These are phyloP conservation scores for Papilio demoleus DNA, from an alignment of 2,888 invertebrate genomes.

Conservation along the genomic window DNA sequence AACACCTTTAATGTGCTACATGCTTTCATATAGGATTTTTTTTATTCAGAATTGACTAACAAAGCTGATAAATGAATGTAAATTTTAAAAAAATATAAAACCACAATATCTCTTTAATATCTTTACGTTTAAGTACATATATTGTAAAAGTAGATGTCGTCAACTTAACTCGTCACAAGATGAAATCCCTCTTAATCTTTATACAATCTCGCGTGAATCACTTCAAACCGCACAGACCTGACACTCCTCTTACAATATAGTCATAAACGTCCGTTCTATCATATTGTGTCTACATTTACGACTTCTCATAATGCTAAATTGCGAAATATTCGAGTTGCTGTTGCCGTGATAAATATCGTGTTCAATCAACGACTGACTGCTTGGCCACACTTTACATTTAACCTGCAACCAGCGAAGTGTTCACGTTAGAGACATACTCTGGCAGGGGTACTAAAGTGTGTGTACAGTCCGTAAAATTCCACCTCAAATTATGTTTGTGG, in stretches of 20 bases:
- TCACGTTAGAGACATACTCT: no score
- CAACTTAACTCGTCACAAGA: conserved; percentile 4
- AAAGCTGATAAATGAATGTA: no score
- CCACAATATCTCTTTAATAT: no score
- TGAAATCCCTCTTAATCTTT: conserved; percentile 20
- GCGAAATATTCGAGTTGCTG: no score
- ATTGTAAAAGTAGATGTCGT: conserved; percentile 18
- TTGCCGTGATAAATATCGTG: no score
- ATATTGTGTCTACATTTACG: not conserved
- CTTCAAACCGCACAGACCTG: conserved; percentile 7
- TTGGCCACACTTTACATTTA: no score
- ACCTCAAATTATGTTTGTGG: not conserved
- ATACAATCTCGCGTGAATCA: not conserved
- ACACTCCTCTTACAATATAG: not conserved
- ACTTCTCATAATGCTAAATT: no score
- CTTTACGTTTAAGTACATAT: not conserved
- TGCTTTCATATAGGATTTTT: not conserved
- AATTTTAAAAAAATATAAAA: no score
- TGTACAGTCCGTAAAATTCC: no score
- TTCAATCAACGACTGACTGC: no score
- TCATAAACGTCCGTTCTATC: conserved; percentile 16
- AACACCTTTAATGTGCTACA: not conserved
- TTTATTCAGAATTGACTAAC: no score
- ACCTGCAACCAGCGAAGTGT: no score
- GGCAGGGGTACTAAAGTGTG: not conserved